Evolutionary conservation across 2,113 vertebrate genomes (phyloP), one percentile per base, ranked within the genome.

Genomic region (Camelus bactrianus): DNA sequence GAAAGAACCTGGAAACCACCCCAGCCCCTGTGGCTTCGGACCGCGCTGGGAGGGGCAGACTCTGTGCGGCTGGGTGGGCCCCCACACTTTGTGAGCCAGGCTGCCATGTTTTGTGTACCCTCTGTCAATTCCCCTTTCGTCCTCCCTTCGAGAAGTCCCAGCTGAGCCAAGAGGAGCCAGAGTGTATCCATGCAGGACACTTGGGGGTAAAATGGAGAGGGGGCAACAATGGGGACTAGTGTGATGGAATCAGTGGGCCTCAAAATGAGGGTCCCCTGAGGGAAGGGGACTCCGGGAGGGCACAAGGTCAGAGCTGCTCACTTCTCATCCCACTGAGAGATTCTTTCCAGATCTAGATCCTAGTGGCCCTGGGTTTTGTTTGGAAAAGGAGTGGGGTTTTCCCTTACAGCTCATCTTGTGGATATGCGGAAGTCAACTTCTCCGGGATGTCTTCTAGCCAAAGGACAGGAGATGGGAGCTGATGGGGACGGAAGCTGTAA

Each of bases 271-370:
- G 58, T 82, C 22, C 52, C 52, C 60, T 48, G 64, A 30, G 19
- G 72, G 42, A 94, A 90, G 52, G 81, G n/a, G 30, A 16, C 24
- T 75, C 46, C 9, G 20, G 62, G 22, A 42, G 60, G 11, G 5
- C 82, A 73, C 13, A 15, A 92, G 87, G 86, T 77, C 76, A 56
- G 64, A 93, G 70, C 54, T 85, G 56, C 48, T 95, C 96, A 91
- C n/a, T 93, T 64, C 32, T 83, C 64, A 75, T 62, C 64, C 50
- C 19, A 7, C 79, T 46, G 46, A 88, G 35, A 56, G 32, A 26
- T 5, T 83, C 58, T 85, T 38, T 82, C 83, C 89, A 83, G 62
- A 96, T 42, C 28, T 70, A 67, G 50, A 79, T 30, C 58, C 52
- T 28, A 58, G 32, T 64, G 24, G 32, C 5, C 35, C 24, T 64